Base-by-base conservation (phyloP, 2,797 vertebrate genomes). In the Acrocephalus scirpaceus region DNA sequence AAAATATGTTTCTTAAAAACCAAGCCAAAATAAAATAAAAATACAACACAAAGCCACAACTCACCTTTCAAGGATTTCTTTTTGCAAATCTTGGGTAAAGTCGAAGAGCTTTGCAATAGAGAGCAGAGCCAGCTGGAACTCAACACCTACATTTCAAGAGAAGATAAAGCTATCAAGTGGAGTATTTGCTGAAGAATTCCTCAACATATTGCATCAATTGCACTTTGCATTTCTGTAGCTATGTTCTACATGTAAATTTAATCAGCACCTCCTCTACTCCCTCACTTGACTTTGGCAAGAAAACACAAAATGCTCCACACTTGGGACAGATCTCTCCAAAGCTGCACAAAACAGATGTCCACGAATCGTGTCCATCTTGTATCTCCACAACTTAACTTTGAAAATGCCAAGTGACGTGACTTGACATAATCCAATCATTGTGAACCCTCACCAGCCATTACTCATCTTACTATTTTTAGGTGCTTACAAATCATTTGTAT, bases 31-130 rank as follows among this genome's bases (percentile, higher is more conserved):
- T 10, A 34, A 54, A 64, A 40, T 34, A 51, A 42, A 51, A 69
- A 7, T 2, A 30, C 11, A 71, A 58, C 12, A 44, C n/a, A 61
- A 86, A 89, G 18, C 40, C 77, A 74, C 15, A 50, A 20, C 98
- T 98, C 98, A 99, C 99, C 98, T 98, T 92, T 99, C 97, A 79
- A 99, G 97, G 91, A 99, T 99, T 95, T 97, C 97, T 81, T 98
- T 98, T 96, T 99, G 99, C 69, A 99, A 97, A 29, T 99, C 98
- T 97, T 98, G 98, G 15, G 99, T 98, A 97, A 99, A 99, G 95
- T 99, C 98, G 89, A 99, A 99, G 62, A 99, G 98, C 22, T 98
- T 98, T 54, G 99, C 98, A 82, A 99, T 98, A 53, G 97, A 98
- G 93, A 99, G 98, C 66, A 99, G 92, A 13, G 98, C 98, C 90